Base-by-base conservation (phyloP, 2,113 vertebrate genomes). In the Chloroceryle aenea region DNA sequence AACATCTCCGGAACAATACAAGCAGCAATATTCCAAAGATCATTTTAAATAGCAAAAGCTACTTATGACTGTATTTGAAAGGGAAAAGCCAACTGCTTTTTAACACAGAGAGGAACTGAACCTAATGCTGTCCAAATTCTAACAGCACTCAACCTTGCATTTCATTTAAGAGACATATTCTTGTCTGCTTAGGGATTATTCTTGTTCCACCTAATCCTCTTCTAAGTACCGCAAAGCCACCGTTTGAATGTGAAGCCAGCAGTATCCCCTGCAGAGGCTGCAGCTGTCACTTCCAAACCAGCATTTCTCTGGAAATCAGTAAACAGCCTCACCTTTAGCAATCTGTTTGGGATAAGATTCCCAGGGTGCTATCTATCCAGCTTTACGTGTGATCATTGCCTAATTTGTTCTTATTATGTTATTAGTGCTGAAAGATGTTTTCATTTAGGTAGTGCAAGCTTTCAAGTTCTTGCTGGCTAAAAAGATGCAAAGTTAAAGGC, bases 351-450 rank as follows among this genome's bases (percentile, higher is more conserved):
- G 87, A 73, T 50, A 75, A 58, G 29, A 50, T 63, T 94, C 90
- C 91, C 68, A 42, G 38, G 48, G 38, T 25, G 34, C 45, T 52
- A 76, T 59, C 74, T 89, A 87, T 92, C 92, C 95, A 73, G 76
- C 10, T 90, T 93, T 68, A 82, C 40, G 18, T 90, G 64, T 64
- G 63, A 95, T 94, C 30, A 50, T 89, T 93, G 89, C 83, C 91
- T 95, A 94, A 72, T 96, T 97, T 97, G 80, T 95, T 92, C 92
- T 84, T 86, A 93, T 90, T 95, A 94, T 26, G 62, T 87, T 94
- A 92, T 95, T 96, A 94, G 91, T 77, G 71, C 81, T 93, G 85
- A 96, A 97, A 91, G 73, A 91, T 92, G 74, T 74, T 89, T 97
- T 96, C 87, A 79, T 92, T 95, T 91, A 93, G 53, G 81, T 50